Evolutionary conservation across 2,113 vertebrate species (phyloP), one percentile per base, ranked within the genome.

Genomic region (Callipepla californica): DNA sequence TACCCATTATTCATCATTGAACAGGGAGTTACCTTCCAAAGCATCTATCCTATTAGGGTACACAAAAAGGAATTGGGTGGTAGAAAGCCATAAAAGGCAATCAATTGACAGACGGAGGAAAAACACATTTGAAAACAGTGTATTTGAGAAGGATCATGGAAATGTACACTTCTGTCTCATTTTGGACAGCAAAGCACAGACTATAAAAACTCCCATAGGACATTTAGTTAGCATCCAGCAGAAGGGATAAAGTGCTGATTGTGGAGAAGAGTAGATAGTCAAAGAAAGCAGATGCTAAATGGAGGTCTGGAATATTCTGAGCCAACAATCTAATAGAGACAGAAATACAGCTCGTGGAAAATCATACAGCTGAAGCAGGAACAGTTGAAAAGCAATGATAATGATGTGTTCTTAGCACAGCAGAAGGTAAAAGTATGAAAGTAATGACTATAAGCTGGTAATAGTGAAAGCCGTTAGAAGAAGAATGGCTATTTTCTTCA

Each of bases 371-470:
- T 89, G 61, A 66, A 88, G 59, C 34, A 81, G 81, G 63, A 84
- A 50, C 50, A 50, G 63, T 18, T 92, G 78, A 94, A 93, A 89
- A 65, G 83, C 80, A 74, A 57, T 45, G 82, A 42, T 80, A 92
- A 80, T 86, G 93, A 88, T 36, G 23, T 65, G 66, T 92, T 92
- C 77, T 67, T 85, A 65, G 45, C 93, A 79, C 85, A 85, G 63
- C 80, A 95, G 85, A 96, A 91, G 32, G 80, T 76, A 93, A 32
- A 89, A 76, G 38, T 19, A 91, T 42, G 76, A 34, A 82, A 89
- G 70, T 12, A 67, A 19, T 51, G 79, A 68, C 36, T 88, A 9
- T 53, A 69, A 91, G 68, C 76, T 61, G 48, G 81, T 38, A 45
- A 85, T 44, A 62, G 59, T 59, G 83, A 89, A 95, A 58, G 62